phyloP scores from a whole-genome alignment of 2,888 invertebrate species.

The Ctenicera cuprea region DNA sequence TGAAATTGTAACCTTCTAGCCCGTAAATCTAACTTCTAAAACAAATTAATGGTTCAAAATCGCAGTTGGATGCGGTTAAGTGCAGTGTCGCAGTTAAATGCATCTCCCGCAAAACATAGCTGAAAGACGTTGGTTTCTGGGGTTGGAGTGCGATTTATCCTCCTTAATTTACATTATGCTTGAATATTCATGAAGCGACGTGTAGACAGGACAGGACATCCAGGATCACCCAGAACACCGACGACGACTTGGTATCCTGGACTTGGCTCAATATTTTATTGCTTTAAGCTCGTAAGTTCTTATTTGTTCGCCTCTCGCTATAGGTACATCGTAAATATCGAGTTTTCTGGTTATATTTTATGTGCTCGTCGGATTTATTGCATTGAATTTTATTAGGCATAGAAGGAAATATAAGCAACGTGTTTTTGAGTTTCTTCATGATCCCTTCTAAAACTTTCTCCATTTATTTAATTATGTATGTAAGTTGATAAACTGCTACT shows the following conservation, averaged over 20 bases:
- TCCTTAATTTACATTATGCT: slow-evolving; percentile 58
- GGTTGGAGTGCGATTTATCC: slow-evolving; percentile 54
- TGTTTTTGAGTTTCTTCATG: slow-evolving; percentile 13
- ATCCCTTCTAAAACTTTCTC: slow-evolving; percentile 3
- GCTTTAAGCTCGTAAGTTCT: slow-evolving; percentile 33
- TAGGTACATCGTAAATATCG: slow-evolving; percentile 45
- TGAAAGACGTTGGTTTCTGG: slow-evolving; percentile 17
- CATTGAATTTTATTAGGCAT: slow-evolving; percentile 16
- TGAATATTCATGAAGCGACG: slow-evolving; percentile 60
- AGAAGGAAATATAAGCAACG: slow-evolving; percentile 15
- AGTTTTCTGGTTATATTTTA: slow-evolving; percentile 51
- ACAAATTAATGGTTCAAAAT: background rate
- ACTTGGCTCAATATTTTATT: slow-evolving; percentile 42
- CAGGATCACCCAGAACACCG: slow-evolving; percentile 27
- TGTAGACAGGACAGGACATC: slow-evolving; percentile 48
- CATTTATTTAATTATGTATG: slow-evolving; percentile 4
- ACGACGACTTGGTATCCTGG: slow-evolving; percentile 10
- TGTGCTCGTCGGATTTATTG: slow-evolving; percentile 20
- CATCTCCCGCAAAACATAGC: slow-evolving; percentile 2
- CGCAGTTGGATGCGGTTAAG: background rate
- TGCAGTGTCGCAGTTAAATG: slow-evolving; percentile 1
- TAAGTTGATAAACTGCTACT: background rate
- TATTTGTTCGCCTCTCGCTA: slow-evolving; percentile 44
- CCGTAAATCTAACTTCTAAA: background rate
- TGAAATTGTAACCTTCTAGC: no score